Conservation (phyloP, 2,113 vertebrate genomes). For the Atrichornis clamosus region DNA sequence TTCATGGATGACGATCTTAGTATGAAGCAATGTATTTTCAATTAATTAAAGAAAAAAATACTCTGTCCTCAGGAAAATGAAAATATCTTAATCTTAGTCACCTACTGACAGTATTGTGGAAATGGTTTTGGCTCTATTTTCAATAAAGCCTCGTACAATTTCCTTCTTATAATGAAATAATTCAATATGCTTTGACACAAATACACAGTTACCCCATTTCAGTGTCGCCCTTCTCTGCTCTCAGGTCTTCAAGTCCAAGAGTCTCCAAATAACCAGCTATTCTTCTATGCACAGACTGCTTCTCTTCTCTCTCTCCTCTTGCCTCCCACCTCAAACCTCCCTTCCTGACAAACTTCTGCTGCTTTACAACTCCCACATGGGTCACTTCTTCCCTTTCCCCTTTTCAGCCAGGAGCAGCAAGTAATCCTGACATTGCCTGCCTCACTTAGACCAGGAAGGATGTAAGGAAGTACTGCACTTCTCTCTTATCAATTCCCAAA, state of each 20-base stretch:
- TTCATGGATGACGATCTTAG: not conserved
- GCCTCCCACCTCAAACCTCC: not conserved
- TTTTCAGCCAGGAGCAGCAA: not conserved
- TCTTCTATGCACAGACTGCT: not conserved
- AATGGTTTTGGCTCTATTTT: not conserved
- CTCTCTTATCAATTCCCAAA: not conserved
- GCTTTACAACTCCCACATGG: not conserved
- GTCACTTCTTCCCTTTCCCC: not conserved
- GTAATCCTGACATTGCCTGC: not conserved
- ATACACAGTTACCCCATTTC: conserved; percentile 4
- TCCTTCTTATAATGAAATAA: not conserved
- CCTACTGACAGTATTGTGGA: not conserved
- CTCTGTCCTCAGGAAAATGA: not conserved
- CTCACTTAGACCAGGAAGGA: not conserved
- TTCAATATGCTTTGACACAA: not conserved
- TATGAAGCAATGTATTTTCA: not conserved
- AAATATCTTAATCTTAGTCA: not conserved
- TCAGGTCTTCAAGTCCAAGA: not conserved
- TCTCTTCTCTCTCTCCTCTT: not conserved
- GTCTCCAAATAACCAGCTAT: not conserved
- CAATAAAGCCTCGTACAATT: not conserved
- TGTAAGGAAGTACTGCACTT: not conserved
- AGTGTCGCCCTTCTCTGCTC: not conserved
- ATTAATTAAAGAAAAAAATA: not conserved
- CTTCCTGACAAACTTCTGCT: not conserved